phyloP scores from a whole-genome alignment of 2,113 vertebrate genomes.

The Pica pica region DNA sequence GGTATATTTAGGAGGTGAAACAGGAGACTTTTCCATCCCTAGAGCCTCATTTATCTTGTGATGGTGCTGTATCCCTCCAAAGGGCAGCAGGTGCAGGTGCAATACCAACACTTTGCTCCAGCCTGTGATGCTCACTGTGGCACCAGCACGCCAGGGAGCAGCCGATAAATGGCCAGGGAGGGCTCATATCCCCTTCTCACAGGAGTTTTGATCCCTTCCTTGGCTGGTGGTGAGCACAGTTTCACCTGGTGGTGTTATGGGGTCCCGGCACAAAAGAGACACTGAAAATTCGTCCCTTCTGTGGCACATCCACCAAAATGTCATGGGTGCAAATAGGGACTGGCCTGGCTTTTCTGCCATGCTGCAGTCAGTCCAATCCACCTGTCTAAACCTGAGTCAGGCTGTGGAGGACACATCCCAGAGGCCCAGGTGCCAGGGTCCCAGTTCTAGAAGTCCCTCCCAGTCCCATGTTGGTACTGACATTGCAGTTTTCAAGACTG shows the following conservation, averaged over 20 bases:
- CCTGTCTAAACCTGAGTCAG: background rate
- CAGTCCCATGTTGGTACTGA: background rate
- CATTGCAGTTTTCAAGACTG: background rate
- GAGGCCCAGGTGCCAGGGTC: background rate
- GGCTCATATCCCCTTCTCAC: background rate
- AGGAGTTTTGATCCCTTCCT: background rate
- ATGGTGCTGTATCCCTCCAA: accelerated
- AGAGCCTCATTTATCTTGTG: background rate
- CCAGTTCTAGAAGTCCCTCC: background rate
- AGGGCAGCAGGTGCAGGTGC: background rate
- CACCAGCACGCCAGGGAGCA: accelerated
- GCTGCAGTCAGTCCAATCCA: background rate
- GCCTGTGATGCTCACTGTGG: background rate
- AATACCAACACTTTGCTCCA: accelerated
- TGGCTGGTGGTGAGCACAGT: background rate
- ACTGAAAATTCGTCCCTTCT: background rate
- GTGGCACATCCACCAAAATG: accelerated
- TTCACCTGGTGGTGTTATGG: background rate
- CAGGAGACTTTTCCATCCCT: background rate
- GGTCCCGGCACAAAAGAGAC: background rate
- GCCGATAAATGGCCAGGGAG: background rate
- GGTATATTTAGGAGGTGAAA: background rate
- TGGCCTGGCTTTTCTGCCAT: background rate
- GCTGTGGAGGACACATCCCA: background rate
- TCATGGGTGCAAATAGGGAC: background rate